These are phyloP conservation scores for Gymnothorax javanicus DNA, from an alignment of 2,797 vertebrate species.

Conservation along the genomic window DNA sequence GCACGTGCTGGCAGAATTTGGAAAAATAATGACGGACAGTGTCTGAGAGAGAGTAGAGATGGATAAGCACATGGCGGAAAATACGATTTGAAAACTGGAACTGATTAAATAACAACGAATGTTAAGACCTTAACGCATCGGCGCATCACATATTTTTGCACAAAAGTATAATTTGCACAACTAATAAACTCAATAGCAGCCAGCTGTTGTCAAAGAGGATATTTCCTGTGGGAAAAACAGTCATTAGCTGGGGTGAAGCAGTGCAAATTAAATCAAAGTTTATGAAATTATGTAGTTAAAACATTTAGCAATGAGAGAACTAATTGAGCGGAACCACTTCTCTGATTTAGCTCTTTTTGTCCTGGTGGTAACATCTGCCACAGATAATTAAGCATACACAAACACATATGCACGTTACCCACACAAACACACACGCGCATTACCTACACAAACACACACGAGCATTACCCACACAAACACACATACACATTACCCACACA, in stretches of 20 bases:
- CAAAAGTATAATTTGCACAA: neutral
- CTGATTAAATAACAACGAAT: neutral
- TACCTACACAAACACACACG: neutral
- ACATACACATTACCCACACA: too few relatives aligned
- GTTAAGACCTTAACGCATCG: neutral
- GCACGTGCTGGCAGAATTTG: neutral
- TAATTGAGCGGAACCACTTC: slow-evolving; percentile 22
- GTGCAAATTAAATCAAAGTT: slow-evolving; percentile 22
- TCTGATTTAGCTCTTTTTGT: slow-evolving; percentile 29
- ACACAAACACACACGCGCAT: too few relatives aligned
- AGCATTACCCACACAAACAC: neutral
- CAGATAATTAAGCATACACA: neutral
- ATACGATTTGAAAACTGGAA: neutral
- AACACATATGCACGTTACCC: neutral
- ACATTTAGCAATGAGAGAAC: slow-evolving; percentile 34
- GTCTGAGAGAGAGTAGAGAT: neutral
- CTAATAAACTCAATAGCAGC: neutral
- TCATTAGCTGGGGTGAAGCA: slow-evolving; percentile 25
- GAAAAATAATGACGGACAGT: neutral
- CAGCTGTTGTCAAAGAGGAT: neutral
- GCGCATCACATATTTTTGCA: neutral
- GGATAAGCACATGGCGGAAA: neutral
- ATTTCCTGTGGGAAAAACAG: neutral
- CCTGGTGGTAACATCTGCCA: slow-evolving; percentile 27
- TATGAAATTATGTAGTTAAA: slow-evolving; percentile 24